Evolutionary conservation across 53 echinoderm and acorn worm species (phyloP), one percentile per base, ranked within the genome.

Genomic region (Astropecten irregularis): DNA sequence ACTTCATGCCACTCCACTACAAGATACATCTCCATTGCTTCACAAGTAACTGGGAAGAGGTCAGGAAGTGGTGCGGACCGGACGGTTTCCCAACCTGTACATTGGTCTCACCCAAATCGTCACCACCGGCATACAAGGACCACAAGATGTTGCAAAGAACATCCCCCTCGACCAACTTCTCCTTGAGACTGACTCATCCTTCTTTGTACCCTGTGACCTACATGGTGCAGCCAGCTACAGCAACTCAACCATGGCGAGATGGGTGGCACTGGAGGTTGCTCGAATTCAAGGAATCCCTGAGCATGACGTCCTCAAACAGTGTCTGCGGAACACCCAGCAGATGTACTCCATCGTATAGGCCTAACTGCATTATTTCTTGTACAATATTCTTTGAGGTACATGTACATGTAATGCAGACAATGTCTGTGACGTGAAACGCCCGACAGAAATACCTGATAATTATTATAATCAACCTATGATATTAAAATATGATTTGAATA

Each of bases 1-100:
- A 67, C 20, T 20, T 6, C 20, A 14, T 67, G 37, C 40, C 67
- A 1, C 9, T 19, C 7, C 2, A 23, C 22, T 26, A 20, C 18
- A 68, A 0, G 28, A 68, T 68, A 2, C 47, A 68, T 39, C 68
- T 68, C 25, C 68, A 46, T 44, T 68, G 68, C 28, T 68, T 40
- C 10, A 68, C 28, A 11, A 16, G 9, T 0, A 44, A 39, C 16
- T 68, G 68, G 68, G 25, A 20, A 0, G 39, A 25, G 29, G 68
- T 44, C 2, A 9, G 22, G 28, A 13, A 2, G 20, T 46, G 68
- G 47, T 46, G 44, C 18, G 40, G 28, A 5, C 0, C 39, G n/a
- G n/a, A n/a, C n/a, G n/a, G 16, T 67, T 67, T 40, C 67, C 67
- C 1, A 67, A 67, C 3, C 3, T 62, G 0, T 62, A 2, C 7